Conservation (phyloP, 2,113 vertebrate genomes). For the Manacus vitellinus region DNA sequence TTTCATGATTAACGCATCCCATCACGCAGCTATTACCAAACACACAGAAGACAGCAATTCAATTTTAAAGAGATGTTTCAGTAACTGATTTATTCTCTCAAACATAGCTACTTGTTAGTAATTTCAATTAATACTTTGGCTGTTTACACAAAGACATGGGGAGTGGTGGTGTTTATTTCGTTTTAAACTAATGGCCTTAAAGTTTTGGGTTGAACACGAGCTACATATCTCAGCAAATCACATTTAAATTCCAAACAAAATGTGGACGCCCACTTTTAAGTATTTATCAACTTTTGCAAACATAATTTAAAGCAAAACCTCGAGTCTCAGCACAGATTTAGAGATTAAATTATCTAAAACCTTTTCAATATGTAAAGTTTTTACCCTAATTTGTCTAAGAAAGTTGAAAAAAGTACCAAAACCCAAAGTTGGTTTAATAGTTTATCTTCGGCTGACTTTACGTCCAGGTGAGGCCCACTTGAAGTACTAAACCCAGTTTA, state of each 20-base stretch:
- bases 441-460: background rate
- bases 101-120: background rate
- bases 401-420: background rate
- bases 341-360: background rate
- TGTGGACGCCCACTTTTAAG: fast-evolving
- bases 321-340: too few species aligned
- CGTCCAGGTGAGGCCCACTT: background rate
- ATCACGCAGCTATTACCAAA: background rate
- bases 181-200: background rate
- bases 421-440: background rate
- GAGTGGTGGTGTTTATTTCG: background rate
- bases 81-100: background rate
- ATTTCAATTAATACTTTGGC: background rate
- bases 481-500: fast-evolving
- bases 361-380: fast-evolving
- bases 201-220: background rate
- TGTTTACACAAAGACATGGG: background rate
- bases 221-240: background rate
- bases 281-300: background rate
- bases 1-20: background rate
- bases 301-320: background rate
- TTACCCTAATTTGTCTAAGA: background rate
- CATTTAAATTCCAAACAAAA: background rate
- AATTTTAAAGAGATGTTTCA: background rate
- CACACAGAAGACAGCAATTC: background rate